phyloP scores from a whole-genome alignment of 2,888 invertebrate species.

The Pyrochroa serraticornis region DNA sequence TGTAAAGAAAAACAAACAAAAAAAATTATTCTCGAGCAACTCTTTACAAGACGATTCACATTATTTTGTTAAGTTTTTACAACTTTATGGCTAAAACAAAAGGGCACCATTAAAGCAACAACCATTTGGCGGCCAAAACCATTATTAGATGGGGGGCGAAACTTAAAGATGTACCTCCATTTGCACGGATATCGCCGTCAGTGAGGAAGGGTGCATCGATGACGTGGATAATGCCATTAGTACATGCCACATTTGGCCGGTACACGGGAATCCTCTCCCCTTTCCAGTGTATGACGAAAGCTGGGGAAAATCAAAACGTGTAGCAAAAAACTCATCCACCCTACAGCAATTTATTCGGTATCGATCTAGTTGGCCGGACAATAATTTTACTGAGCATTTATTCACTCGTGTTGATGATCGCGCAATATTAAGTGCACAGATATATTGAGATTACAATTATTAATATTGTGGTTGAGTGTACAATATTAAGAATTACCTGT shows the following conservation, averaged over 20 bases:
- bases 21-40: conserved; percentile 14
- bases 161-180: conserved; percentile 50
- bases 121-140: conserved; percentile 52
- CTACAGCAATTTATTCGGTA: background rate
- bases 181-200: conserved; percentile 82
- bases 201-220: conserved; percentile 86
- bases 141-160: conserved; percentile 55
- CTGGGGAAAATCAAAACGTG: conserved; percentile 56
- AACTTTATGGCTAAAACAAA: conserved; percentile 16
- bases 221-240: conserved; percentile 94
- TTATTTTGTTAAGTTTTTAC: conserved; percentile 9
- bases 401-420: too few species aligned
- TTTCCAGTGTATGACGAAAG: conserved; percentile 85
- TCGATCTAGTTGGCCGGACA: too few species aligned
- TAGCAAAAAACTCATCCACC: background rate
- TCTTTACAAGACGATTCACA: conserved; percentile 20
- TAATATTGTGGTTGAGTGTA: too few species aligned
- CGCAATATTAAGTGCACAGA: too few species aligned
- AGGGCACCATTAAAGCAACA: conserved; percentile 36
- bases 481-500: too few species aligned
- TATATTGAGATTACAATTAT: too few species aligned
- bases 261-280: conserved; percentile 82
- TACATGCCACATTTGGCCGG: conserved; percentile 92
- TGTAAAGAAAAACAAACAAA: background rate
- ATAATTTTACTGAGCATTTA: too few species aligned